phyloP scores from a whole-genome alignment of 2,888 invertebrate genomes.

The Dynastes maya region DNA sequence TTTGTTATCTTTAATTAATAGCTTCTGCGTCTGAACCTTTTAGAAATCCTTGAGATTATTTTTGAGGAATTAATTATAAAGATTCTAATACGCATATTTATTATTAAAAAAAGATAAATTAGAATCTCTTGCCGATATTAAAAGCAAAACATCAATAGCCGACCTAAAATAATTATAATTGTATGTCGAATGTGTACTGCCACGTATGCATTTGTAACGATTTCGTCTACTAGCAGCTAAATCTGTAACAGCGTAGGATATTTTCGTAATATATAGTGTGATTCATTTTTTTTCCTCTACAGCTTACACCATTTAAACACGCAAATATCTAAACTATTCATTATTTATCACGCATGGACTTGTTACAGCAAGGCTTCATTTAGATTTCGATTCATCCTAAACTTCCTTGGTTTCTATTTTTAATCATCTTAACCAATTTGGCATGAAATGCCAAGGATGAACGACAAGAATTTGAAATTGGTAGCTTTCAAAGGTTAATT shows the following conservation, averaged over 20 bases:
- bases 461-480: not conserved
- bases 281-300: constrained; percentile 20
- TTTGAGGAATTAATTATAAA: constrained; percentile 7
- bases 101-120: not conserved
- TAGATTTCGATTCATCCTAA: constrained; percentile 12
- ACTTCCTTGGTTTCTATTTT: constrained; percentile 5
- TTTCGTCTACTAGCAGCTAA: not conserved
- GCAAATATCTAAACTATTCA: not conserved
- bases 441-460: constrained; percentile 24
- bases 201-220: not conserved
- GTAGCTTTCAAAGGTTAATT: constrained; percentile 1
- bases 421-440: constrained; percentile 1
- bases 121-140: not conserved
- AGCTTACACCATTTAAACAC: not conserved
- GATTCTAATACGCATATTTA: not conserved
- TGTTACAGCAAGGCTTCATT: not conserved
- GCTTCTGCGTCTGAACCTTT: not conserved
- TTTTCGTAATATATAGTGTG: constrained; percentile 33
- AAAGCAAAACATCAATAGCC: not conserved
- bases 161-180: constrained; percentile 11
- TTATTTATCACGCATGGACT: not conserved
- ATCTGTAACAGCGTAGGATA: constrained; percentile 6
- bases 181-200: constrained; percentile 6
- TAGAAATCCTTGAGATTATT: not conserved
- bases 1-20: constrained; percentile 42